A percentile compares a stretch with the other conserved stretches of the same genome.
Evolutionary conservation across 1,140 invertebrate species (phyloP).

Genomic region (Drosophila novamexicana): DNA sequence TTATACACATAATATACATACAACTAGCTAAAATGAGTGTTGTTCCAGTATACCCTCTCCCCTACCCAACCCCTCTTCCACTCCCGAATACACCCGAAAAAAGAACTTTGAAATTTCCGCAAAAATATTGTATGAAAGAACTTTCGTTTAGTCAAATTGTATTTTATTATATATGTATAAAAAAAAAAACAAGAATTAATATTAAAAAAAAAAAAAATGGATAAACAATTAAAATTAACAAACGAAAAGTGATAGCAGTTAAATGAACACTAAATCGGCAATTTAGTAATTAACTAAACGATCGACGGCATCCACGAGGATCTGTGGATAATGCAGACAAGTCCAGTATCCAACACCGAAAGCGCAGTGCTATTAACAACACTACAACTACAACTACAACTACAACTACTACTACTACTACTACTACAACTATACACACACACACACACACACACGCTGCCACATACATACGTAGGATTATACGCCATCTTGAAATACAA

Average conservation of each 20-base stretch:
- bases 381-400: slow-evolving; percentile 4
- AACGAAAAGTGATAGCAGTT: slow-evolving; percentile 76
- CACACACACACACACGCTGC: slow-evolving; percentile 18
- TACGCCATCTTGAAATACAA: slow-evolving; percentile 32
- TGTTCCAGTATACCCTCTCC: not conserved
- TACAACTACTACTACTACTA: slow-evolving; percentile 2
- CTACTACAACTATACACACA: slow-evolving; percentile 23
- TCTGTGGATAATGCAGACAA: slow-evolving; percentile 5
- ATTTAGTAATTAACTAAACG: slow-evolving; percentile 60
- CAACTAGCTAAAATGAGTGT: slow-evolving; percentile 56
- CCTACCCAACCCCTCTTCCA: not conserved
- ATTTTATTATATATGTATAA: slow-evolving; percentile 55
- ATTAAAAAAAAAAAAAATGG: slow-evolving; percentile 49
- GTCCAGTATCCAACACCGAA: slow-evolving; percentile 33
- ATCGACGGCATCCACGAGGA: slow-evolving; percentile 12
- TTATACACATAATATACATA: slow-evolving; percentile 50
- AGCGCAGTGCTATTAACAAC: slow-evolving; percentile 6
- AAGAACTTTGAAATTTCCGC: slow-evolving; percentile 29
- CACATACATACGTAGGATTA: slow-evolving; percentile 19
- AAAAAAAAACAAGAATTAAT: slow-evolving; percentile 39
- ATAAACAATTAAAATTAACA: slow-evolving; percentile 61
- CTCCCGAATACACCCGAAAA: slow-evolving; percentile 2
- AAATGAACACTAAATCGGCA: slow-evolving; percentile 66
- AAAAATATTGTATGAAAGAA: slow-evolving; percentile 36
- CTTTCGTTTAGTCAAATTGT: slow-evolving; percentile 74